Conservation (phyloP, 2,888 invertebrate genomes). For the Parnassius glacialis region DNA sequence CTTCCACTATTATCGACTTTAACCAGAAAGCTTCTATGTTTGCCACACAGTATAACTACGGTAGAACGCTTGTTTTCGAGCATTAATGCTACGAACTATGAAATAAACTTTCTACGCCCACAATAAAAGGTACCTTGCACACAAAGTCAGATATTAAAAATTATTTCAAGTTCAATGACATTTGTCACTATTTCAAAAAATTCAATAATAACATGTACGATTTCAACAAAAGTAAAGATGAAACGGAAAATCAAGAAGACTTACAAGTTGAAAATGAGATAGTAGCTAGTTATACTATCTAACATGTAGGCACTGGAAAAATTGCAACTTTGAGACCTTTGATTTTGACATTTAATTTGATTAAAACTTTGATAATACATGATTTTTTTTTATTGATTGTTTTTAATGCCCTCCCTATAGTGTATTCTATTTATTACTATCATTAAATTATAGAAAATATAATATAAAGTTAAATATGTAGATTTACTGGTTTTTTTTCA, state of each 20-base stretch:
- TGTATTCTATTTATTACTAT: too few species aligned
- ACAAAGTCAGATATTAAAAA: slow-evolving; percentile 4
- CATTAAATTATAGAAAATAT: neutral
- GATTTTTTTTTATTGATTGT: neutral
- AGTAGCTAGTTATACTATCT: neutral
- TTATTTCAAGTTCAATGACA: neutral
- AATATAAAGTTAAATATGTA: too few species aligned
- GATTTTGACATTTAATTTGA: too few species aligned
- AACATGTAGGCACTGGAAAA: neutral
- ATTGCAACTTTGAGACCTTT: too few species aligned
- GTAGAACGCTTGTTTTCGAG: too few species aligned
- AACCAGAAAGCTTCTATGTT: too few species aligned
- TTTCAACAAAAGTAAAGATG: neutral
- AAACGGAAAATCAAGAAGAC: neutral
- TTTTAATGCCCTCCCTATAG: neutral
- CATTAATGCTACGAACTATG: too few species aligned
- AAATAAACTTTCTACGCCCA: too few species aligned
- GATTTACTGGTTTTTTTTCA: too few species aligned
- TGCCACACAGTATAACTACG: too few species aligned
- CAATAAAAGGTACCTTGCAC: neutral
- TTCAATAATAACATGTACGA: neutral
- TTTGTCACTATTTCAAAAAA: too few species aligned
- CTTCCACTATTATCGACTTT: too few species aligned
- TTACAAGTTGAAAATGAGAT: neutral
- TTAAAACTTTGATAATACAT: slow-evolving; percentile 1